Evolutionary conservation across 2,113 vertebrate species (phyloP), one percentile per base, ranked within the genome.

Genomic region (Athene noctua): DNA sequence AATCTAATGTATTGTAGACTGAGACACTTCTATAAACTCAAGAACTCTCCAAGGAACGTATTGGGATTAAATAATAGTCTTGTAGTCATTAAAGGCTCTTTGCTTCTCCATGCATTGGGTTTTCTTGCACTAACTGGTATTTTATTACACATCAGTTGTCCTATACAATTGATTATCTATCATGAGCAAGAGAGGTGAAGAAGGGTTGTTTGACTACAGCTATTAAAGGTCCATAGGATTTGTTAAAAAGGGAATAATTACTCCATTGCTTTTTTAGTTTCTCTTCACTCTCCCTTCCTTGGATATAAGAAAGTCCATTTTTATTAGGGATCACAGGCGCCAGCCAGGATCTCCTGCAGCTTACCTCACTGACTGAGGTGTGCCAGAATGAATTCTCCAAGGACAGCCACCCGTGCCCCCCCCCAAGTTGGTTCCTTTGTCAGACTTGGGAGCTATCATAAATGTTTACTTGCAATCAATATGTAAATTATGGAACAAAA

Each of bases 91-190:
- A 92, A 94, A 91, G 82, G 79, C 73, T 84, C 80, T 55, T 70
- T 84, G 58, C 68, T 85, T 61, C 88, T 61, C 82, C 90, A 73
- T 6, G 20, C 54, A 42, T 52, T 65, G 55, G 73, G 86, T 79
- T 83, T 78, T 92, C 80, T 63, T 61, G 68, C 80, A 52, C 80
- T 96, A 65, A 83, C 86, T 49, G 86, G 79, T 89, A 51, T 92
- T 94, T 94, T 88, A 96, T 83, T 95, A 67, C 68, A 83, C 92
- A 92, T 96, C 93, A 86, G 30, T 68, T 96, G 88, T 90, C 74
- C 80, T 13, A 29, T 74, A 81, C 91, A 91, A 96, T 86, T 86
- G 91, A 96, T 95, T 94, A 95, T 38, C 83, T 90, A 94, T 93
- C 91, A 40, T 20, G 68, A 96, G 93, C 85, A 94, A 2, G 38